Evolutionary conservation across 2,888 invertebrate species (phyloP), one percentile per base, ranked within the genome.

Genomic region (Coenonympha arcania): DNA sequence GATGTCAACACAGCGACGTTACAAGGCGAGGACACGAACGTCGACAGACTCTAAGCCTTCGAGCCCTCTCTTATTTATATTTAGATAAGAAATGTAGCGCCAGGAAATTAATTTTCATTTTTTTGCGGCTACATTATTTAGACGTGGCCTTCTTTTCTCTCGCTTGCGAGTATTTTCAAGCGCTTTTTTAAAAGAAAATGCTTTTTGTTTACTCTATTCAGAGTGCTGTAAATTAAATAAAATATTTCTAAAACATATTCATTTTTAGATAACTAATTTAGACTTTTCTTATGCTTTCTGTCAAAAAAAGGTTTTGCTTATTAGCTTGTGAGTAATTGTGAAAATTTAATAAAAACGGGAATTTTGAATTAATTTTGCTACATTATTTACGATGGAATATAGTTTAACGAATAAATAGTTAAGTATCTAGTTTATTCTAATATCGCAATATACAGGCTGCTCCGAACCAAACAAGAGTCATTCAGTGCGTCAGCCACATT

Each of bases 11-110:
- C 56, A 51, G 69, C 69, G 69, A 76, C 75, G 77, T 79, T 81
- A 79, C 73, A 76, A 79, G 70, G 71, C 72, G 73, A 69, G 70
- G 73, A 78, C 76, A 76, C 69, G 65, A 68, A 64, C 69, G 76
- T 62, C 72, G 76, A 80, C 81, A 77, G 74, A 64, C 69, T 63
- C 73, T 82, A 80, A 83, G 80, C 82, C 74, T 76, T 69, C 70
- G 64, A 71, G 75, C 72, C 59, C 56, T 58, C 71, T 65, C 60
- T 65, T 68, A 69, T 69, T 69, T 68, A 65, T 65, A 64, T 66
- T 67, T 66, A 62, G 61, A 63, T 65, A 68, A 69, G 69, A 74
- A 76, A 76, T 75, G 73, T 70, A 66, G 67, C 66, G 66, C 63
- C 66, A 66, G 69, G 71, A 75, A 77, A 69, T 66, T 66, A 64